Percentiles rank a stretch among this genome's conserved stretches.
Conservation (phyloP, 2,797 vertebrate genomes). For the Calcarius lapponicus region DNA sequence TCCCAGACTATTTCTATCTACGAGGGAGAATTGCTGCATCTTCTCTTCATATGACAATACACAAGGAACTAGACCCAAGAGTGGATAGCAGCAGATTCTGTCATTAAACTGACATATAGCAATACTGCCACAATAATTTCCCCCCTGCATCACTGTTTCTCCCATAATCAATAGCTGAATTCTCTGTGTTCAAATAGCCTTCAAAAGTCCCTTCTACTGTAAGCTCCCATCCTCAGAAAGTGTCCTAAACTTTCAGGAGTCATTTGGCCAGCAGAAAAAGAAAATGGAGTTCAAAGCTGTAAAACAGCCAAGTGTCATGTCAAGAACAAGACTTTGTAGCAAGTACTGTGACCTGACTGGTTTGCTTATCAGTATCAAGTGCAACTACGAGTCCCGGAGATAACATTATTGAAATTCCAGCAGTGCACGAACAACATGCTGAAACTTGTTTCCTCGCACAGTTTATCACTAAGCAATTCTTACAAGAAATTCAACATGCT, state of each 20-base stretch:
- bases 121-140: not conserved
- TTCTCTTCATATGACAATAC: not conserved
- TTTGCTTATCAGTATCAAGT: constrained; percentile 39
- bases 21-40: not conserved
- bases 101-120: not conserved
- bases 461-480: not conserved
- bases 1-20: not conserved
- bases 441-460: not conserved
- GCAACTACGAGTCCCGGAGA: not conserved
- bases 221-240: not conserved
- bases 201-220: not conserved
- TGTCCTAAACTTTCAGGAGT: not conserved
- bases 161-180: not conserved
- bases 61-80: not conserved
- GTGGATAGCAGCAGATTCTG: not conserved
- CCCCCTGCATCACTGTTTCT: not conserved
- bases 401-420: constrained; percentile 55
- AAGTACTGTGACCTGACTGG: not conserved
- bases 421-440: not conserved
- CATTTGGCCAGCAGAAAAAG: not conserved
- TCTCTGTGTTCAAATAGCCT: not conserved
- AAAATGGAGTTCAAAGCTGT: not conserved
- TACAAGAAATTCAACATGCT: not conserved
- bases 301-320: not conserved
- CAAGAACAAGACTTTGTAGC: constrained; percentile 10